A percentile compares a stretch with the other conserved stretches of the same genome.
Evolutionary conservation across 2,888 invertebrate species (phyloP).

Genomic region (Limnephilus auricula): DNA sequence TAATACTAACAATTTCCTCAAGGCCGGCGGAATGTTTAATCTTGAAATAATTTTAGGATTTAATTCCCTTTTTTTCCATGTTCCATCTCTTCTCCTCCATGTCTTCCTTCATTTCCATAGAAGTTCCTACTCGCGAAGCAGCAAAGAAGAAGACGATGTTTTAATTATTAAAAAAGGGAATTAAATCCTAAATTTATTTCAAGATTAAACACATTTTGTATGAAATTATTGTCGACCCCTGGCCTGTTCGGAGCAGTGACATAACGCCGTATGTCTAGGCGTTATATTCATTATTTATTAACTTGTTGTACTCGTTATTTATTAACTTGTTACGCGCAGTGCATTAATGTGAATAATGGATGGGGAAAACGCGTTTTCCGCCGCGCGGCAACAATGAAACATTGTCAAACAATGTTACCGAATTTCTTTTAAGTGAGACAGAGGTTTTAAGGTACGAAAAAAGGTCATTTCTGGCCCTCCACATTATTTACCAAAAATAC

Average conservation of each 20-base stretch:
- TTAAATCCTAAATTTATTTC: no score
- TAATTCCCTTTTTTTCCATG: no score
- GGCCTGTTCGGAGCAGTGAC: neutral
- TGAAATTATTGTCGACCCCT: neutral
- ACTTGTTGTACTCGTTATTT: neutral
- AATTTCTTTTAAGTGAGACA: neutral
- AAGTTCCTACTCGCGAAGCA: no score
- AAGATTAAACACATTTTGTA: no score
- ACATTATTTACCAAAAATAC: no score
- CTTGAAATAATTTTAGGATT: no score
- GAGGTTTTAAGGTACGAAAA: neutral
- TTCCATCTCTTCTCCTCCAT: no score
- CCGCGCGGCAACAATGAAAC: neutral
- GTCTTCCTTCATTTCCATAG: no score
- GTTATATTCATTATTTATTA: neutral
- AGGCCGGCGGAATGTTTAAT: no score
- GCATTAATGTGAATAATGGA: neutral
- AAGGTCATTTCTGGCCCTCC: neutral
- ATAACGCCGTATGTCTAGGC: neutral
- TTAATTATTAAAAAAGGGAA: no score
- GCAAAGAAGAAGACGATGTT: no score
- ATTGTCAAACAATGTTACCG: neutral
- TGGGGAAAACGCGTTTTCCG: neutral
- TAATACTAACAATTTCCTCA: no score
- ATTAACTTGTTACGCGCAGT: neutral